Evolutionary conservation across 1,140 invertebrate genomes (phyloP), one percentile per base, ranked within the genome.

Genomic region (Trypoxylus dichotomus): DNA sequence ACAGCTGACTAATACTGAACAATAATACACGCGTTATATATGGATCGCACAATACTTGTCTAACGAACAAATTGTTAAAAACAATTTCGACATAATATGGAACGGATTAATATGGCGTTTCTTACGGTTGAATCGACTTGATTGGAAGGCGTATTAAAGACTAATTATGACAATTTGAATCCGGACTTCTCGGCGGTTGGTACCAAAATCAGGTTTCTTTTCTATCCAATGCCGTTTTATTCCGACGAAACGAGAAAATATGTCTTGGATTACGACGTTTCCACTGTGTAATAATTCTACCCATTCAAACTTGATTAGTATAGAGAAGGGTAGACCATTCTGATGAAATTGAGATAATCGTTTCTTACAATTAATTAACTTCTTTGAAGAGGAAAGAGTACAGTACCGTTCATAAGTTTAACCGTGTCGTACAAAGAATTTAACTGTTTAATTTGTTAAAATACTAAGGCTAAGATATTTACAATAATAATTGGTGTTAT

Each of bases 91-190:
- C 7, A 63, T 63, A 63, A 63, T 63, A 27, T 19, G 19, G 19
- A 13, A 8, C 60, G 25, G 24, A 63, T 63, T 63, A 63, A 63
- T 24, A 63, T 10, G 11, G 43, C 43, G 11, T 47, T 15, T 47
- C 43, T 47, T 63, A 63, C 10, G 13, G 60, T 63, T 63, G 60
- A 63, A 63, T 63, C 19, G 60, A 19, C 10, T 19, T 63, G 60
- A 63, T 63, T 63, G 60, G n/a, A 63, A 63, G 25, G 60, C 60
- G 13, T 24, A 63, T 63, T 27, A 63, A 63, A 19, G 60, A 63
- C 21, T 63, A 63, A 63, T 63, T 63, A 63, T 63, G 60, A 63
- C 60, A 63, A 63, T 63, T 63, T 63, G 60, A 24, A 11, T n/a
- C 60, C 19, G 60, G n/a, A 19, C 25, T 58, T 63, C 60, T 24